Percentiles rank a stretch among this genome's conserved stretches.
Evolutionary conservation across 1,140 invertebrate genomes (phyloP).

Genomic region (Dolichoris vasculosae): DNA sequence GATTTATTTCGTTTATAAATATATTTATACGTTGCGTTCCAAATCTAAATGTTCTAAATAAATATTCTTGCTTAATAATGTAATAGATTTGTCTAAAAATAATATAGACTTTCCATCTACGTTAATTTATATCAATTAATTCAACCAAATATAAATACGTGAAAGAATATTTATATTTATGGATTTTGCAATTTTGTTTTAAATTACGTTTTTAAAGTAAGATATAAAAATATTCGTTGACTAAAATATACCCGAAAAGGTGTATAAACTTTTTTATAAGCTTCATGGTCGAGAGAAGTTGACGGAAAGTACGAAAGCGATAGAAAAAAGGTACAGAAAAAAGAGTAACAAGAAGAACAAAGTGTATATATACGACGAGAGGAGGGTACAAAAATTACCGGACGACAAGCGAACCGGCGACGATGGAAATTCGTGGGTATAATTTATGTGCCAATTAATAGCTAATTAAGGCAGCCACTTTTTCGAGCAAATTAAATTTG

Average conservation of each 20-base stretch:
- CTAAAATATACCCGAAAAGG: background rate
- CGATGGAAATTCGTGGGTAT: slow-evolving; percentile 65
- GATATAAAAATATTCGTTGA: background rate
- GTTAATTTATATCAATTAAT: background rate
- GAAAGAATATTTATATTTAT: background rate
- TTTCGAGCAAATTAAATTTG: slow-evolving; percentile 70
- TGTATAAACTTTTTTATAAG: slow-evolving; percentile 12
- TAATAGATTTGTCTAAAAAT: no score
- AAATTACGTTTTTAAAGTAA: background rate
- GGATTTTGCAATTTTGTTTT: background rate
- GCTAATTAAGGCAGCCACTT: slow-evolving; percentile 70
- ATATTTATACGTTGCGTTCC: no score
- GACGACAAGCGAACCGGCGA: background rate
- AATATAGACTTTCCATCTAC: no score
- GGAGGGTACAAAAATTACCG: slow-evolving; percentile 26
- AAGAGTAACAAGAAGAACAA: background rate
- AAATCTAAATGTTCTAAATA: no score
- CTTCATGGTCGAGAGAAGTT: background rate
- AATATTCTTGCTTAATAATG: no score
- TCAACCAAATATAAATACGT: no score
- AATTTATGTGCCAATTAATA: slow-evolving; percentile 75
- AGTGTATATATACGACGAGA: background rate
- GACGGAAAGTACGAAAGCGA: background rate
- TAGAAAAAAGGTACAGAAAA: background rate
- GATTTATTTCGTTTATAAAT: no score